Evolutionary conservation across 2,888 invertebrate species (phyloP).

Genomic region (Ptilodon capucinus): DNA sequence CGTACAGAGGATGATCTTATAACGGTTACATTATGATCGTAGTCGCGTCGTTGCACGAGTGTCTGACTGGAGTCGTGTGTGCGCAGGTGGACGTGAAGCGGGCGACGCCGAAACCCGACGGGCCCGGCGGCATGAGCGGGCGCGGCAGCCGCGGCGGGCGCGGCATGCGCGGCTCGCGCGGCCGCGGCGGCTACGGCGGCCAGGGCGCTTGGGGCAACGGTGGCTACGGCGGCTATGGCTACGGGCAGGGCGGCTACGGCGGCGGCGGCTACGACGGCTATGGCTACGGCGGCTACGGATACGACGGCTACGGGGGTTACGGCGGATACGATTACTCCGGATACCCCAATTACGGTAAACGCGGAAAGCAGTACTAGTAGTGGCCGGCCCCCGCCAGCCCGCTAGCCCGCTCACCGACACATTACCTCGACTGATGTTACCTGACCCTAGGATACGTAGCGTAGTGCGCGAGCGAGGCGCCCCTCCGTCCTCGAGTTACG

Average conservation of each 20-base stretch:
- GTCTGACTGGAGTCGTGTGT: not conserved
- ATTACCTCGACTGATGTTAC: slow-evolving; percentile 83
- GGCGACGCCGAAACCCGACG: slow-evolving; percentile 95
- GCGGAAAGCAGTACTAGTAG: slow-evolving; percentile 79
- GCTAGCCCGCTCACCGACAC: slow-evolving; percentile 72
- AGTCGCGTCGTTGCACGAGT: no score
- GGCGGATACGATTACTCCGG: slow-evolving; percentile 91
- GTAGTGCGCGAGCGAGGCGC: slow-evolving; percentile 72
- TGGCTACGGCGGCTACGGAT: slow-evolving; percentile 88
- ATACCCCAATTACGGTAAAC: slow-evolving; percentile 92
- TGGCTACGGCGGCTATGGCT: slow-evolving; percentile 86
- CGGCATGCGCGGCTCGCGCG: slow-evolving; percentile 87
- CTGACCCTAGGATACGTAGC: slow-evolving; percentile 74
- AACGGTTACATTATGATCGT: not conserved
- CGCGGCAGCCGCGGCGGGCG: slow-evolving; percentile 86
- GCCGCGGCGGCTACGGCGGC: slow-evolving; percentile 85
- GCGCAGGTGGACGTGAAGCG: slow-evolving; percentile 95
- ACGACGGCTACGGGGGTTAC: slow-evolving; percentile 89
- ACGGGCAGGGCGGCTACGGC: slow-evolving; percentile 87
- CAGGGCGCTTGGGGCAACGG: slow-evolving; percentile 86
- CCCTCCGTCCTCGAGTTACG: slow-evolving; percentile 75
- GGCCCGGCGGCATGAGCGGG: slow-evolving; percentile 85
- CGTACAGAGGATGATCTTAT: slow-evolving; percentile 33
- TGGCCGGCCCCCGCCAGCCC: slow-evolving; percentile 56
- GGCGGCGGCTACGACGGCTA: slow-evolving; percentile 90